Conservation (phyloP, 2,888 invertebrate species). For the Synanthedon vespiformis region DNA sequence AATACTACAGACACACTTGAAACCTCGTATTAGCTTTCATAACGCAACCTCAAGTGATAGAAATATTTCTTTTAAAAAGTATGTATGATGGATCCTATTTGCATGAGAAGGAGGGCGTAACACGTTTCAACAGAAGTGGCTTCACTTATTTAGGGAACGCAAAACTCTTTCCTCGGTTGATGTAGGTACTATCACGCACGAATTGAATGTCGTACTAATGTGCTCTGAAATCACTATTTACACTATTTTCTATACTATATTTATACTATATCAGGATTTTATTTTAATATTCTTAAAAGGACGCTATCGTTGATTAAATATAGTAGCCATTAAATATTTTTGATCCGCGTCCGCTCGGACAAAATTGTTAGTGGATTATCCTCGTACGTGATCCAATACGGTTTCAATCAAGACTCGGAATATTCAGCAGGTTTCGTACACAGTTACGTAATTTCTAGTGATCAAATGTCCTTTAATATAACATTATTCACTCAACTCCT, state of each 20-base stretch:
- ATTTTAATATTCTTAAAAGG: too few relatives aligned
- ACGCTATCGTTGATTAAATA: background rate
- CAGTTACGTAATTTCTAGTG: background rate
- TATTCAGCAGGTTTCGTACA: background rate
- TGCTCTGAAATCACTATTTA: too few relatives aligned
- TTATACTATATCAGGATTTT: too few relatives aligned
- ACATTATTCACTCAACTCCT: too few relatives aligned
- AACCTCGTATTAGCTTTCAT: background rate
- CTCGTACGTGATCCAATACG: background rate
- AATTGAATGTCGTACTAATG: too few relatives aligned
- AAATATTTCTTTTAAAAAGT: background rate
- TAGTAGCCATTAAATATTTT: background rate
- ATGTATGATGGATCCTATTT: background rate
- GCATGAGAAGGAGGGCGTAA: background rate
- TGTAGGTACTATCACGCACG: background rate
- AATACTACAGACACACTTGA: too few relatives aligned
- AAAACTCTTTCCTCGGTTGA: background rate
- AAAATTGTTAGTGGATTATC: background rate
- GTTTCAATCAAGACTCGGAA: background rate
- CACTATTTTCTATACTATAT: too few relatives aligned
- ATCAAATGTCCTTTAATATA: too few relatives aligned
- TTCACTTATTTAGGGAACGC: background rate
- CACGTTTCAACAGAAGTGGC: background rate
- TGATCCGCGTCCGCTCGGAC: background rate
- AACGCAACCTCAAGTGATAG: background rate